Conservation (phyloP, 2,113 vertebrate genomes). For the Dolichotis patagonum region DNA sequence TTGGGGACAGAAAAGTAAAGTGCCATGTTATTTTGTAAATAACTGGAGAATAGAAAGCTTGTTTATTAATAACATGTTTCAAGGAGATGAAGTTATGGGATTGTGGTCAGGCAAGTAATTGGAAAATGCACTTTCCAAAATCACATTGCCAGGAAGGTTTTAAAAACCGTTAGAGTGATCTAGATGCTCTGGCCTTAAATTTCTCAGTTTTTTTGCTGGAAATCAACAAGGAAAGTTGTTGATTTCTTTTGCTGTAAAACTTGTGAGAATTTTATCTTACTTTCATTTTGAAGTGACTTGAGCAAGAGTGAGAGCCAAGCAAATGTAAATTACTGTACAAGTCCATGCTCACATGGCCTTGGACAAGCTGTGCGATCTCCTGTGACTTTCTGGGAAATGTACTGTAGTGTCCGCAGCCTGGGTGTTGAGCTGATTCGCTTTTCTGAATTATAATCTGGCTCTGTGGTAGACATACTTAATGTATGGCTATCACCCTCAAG, state of each 20-base stretch:
- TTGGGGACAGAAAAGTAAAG: slow-evolving; percentile 45
- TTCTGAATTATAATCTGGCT: neutral
- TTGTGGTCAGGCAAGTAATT: slow-evolving; percentile 12
- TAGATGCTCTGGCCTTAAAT: neutral
- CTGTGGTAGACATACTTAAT: neutral
- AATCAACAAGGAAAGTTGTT: neutral
- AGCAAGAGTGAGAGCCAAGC: neutral
- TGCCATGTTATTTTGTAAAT: neutral
- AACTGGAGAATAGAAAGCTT: slow-evolving; percentile 35
- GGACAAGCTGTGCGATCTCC: neutral
- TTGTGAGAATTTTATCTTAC: neutral
- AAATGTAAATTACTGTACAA: neutral
- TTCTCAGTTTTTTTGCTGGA: neutral
- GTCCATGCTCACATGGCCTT: neutral
- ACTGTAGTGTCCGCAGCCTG: neutral
- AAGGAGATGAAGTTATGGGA: slow-evolving; percentile 12
- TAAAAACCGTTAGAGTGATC: neutral
- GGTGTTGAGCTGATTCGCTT: neutral
- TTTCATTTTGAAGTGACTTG: slow-evolving; percentile 53
- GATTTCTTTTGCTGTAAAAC: slow-evolving; percentile 35
- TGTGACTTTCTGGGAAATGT: slow-evolving; percentile 16
- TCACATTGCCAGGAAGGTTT: neutral
- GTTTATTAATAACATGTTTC: slow-evolving; percentile 52
- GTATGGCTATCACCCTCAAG: neutral
- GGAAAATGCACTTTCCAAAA: slow-evolving; percentile 19